phyloP scores from a whole-genome alignment of 2,113 vertebrate genomes.

The Onychostruthus taczanowskii region DNA sequence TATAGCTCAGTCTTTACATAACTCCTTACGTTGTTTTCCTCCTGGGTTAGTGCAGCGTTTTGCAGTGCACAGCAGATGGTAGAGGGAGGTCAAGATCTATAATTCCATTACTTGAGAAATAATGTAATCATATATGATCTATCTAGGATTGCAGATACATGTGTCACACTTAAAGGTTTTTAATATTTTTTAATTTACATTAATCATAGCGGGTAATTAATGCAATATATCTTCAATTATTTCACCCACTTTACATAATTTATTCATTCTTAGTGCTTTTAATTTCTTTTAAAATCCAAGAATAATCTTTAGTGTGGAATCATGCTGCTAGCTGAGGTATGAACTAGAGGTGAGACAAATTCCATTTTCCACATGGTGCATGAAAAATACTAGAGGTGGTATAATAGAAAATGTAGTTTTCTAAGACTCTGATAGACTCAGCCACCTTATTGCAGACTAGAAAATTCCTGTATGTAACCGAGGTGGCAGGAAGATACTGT shows the following conservation, averaged over 20 bases:
- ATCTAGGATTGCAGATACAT: neutral
- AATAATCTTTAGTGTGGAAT: neutral
- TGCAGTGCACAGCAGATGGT: slow-evolving; percentile 24
- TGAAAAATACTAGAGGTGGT: neutral
- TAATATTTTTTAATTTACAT: neutral
- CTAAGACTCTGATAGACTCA: neutral
- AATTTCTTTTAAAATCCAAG: neutral
- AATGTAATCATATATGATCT: neutral
- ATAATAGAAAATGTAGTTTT: slow-evolving; percentile 2
- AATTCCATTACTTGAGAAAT: slow-evolving; percentile 21
- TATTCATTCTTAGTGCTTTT: neutral
- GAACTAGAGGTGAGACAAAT: slow-evolving; percentile 16
- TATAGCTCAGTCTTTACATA: neutral
- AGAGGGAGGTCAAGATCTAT: slow-evolving; percentile 22
- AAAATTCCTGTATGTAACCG: neutral
- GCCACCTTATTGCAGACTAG: neutral
- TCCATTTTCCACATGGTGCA: neutral
- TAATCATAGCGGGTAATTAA: neutral
- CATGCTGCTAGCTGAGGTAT: neutral
- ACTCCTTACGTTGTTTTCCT: neutral
- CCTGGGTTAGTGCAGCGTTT: neutral
- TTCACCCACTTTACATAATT: neutral
- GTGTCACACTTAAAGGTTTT: neutral
- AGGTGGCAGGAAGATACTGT: neutral
- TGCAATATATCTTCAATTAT: neutral